Evolutionary conservation across 2,888 invertebrate genomes (phyloP), one percentile per base, ranked within the genome.

Genomic region (Chymomyza procnemis): DNA sequence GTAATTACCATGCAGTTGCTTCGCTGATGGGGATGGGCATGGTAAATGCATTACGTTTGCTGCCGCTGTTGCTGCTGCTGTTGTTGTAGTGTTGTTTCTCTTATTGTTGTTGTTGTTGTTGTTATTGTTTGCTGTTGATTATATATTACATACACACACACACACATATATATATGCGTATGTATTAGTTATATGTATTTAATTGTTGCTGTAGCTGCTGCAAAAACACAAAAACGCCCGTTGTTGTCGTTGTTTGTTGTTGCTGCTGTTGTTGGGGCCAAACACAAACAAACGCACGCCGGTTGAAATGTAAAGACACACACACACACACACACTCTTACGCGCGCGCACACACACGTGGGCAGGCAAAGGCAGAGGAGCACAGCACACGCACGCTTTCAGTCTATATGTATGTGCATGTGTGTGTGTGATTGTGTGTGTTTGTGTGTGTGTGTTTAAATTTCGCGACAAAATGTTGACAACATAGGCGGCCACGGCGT

Each of bases 251-350:
- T n/a, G n/a, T n/a, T n/a, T n/a, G 6, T 22, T 54, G 1, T 54
- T 21, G 19, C 3, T 16, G 18, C 19, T 18, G n/a, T 18, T n/a
- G 12, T 19, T 12, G 52, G 18, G 3, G 16, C 18, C 50, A 50
- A 50, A 47, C 47, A 47, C 16, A 50, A 16, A 54, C 16, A 54
- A 50, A 50, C 50, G 50, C 50, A 50, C 19, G 50, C 50, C 50
- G 50, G 50, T 50, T 54, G 9, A 12, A 54, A 54, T 21, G 22
- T 21, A n/a, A 50, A 50, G 19, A 50, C 16, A 50, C 50, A 56
- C 30, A 52, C 67, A 66, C 56, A 66, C 80, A 77, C 74, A 62
- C 58, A 63, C 50, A 62, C n/a, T n/a, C n/a, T n/a, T n/a, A n/a
- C n/a, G n/a, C n/a, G n/a, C n/a, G n/a, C n/a, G n/a, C n/a, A n/a